phyloP scores from a whole-genome alignment of 2,888 invertebrate genomes.

The Brachylomia viminalis region DNA sequence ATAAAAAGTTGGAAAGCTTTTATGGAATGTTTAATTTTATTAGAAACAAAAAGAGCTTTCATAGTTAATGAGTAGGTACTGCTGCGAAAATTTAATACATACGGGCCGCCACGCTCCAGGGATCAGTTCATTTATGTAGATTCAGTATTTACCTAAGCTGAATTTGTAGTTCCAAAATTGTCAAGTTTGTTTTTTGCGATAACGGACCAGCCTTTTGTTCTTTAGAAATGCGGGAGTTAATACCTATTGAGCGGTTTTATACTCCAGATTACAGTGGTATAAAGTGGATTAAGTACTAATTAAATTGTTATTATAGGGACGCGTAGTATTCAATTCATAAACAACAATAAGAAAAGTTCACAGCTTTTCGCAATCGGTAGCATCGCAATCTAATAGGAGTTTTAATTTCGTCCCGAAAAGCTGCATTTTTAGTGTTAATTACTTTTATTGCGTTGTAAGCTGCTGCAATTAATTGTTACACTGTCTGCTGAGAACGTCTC shows the following conservation, averaged over 20 bases:
- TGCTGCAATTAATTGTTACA: conserved; percentile 21
- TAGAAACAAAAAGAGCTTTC: conserved; percentile 18
- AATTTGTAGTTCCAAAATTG: conserved; percentile 44
- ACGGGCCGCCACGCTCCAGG: conserved; percentile 30
- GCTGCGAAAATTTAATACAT: conserved; percentile 33
- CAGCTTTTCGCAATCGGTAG: background rate
- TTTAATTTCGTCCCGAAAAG: background rate
- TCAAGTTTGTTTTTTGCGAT: conserved; percentile 44
- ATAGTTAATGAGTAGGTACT: conserved; percentile 9
- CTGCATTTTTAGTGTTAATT: conserved; percentile 13
- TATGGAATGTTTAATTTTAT: conserved; percentile 6
- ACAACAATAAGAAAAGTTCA: background rate
- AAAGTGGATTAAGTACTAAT: background rate
- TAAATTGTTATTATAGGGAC: background rate
- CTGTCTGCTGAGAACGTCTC: background rate
- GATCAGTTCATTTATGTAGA: conserved; percentile 61
- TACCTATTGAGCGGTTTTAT: conserved; percentile 16
- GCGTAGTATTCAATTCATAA: background rate
- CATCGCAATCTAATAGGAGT: background rate
- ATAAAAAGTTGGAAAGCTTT: conserved; percentile 5
- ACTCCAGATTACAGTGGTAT: background rate
- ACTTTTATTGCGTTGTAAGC: conserved; percentile 10
- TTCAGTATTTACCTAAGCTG: conserved; percentile 53
- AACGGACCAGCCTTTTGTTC: conserved; percentile 36
- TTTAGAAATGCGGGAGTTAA: conserved; percentile 14